Evolutionary conservation across 2,113 vertebrate genomes (phyloP).

Genomic region (Etheostoma spectabile): DNA sequence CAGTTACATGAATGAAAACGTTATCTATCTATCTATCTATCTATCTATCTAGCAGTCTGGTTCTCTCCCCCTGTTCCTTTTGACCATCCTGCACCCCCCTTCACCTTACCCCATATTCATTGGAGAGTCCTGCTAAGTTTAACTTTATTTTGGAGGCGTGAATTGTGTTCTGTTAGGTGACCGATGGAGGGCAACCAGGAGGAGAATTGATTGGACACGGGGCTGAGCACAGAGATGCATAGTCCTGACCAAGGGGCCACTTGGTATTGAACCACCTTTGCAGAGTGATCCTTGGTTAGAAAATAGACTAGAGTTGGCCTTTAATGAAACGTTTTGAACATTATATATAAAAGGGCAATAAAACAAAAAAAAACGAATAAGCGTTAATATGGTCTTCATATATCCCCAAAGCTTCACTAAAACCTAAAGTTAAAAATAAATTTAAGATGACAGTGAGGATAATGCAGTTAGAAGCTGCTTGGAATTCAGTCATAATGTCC

Average conservation of each 20-base stretch:
- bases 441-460: neutral
- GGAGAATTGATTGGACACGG: constrained; percentile 65
- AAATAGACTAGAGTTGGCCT: constrained; percentile 21
- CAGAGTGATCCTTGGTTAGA: constrained; percentile 10
- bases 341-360: neutral
- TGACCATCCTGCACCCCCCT: neutral
- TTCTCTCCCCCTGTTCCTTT: neutral
- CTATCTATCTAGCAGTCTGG: neutral
- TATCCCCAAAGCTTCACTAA: neutral
- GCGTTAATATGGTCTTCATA: neutral
- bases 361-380: neutral
- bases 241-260: constrained; percentile 36
- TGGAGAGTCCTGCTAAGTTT: constrained; percentile 26
- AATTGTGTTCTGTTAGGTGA: constrained; percentile 55
- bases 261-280: constrained; percentile 56
- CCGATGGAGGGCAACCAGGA: constrained; percentile 50
- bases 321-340: constrained; percentile 8
- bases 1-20: no score
- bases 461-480: neutral
- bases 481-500: neutral
- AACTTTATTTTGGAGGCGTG: constrained; percentile 58
- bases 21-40: no score
- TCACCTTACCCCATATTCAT: constrained; percentile 20
- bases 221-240: constrained; percentile 45
- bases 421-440: neutral